Evolutionary conservation across 2,888 invertebrate species (phyloP).

Genomic region (Ectemnius continuus): DNA sequence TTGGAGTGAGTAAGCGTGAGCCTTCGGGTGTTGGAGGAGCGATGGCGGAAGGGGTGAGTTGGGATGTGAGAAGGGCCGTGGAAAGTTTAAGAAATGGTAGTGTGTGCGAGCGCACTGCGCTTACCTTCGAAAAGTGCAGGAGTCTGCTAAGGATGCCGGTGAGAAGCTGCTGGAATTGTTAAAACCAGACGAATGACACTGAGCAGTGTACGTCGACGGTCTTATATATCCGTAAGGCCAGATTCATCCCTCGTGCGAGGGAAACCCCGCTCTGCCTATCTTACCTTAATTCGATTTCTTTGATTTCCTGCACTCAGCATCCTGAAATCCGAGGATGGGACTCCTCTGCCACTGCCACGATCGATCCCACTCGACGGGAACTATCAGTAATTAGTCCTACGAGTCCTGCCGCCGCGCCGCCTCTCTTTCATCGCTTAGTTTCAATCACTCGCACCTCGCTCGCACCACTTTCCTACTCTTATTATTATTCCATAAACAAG

Average conservation of each 20-base stretch:
- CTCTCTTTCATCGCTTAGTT: too few relatives aligned
- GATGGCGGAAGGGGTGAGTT: too few relatives aligned
- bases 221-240: slow-evolving; percentile 60
- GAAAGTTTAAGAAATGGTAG: too few relatives aligned
- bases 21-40: too few relatives aligned
- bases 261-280: slow-evolving; percentile 60
- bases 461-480: too few relatives aligned
- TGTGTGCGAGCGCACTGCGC: too few relatives aligned
- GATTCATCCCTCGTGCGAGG: slow-evolving; percentile 61
- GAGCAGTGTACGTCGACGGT: slow-evolving; percentile 50
- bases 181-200: slow-evolving; percentile 59
- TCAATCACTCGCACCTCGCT: too few relatives aligned
- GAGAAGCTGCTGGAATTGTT: slow-evolving; percentile 53
- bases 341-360: slow-evolving; percentile 34
- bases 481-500: too few relatives aligned
- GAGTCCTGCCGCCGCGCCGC: too few relatives aligned
- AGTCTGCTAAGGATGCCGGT: slow-evolving; percentile 35
- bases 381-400: slow-evolving; percentile 26
- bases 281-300: slow-evolving; percentile 56
- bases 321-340: slow-evolving; percentile 20
- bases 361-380: slow-evolving; percentile 22
- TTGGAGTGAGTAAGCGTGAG: too few relatives aligned
- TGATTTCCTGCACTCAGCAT: slow-evolving; percentile 60
- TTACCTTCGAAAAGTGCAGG: too few relatives aligned
- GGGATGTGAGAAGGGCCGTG: background rate